Base-by-base conservation (phyloP, 2,888 invertebrate species). In the Philereme transversata region DNA sequence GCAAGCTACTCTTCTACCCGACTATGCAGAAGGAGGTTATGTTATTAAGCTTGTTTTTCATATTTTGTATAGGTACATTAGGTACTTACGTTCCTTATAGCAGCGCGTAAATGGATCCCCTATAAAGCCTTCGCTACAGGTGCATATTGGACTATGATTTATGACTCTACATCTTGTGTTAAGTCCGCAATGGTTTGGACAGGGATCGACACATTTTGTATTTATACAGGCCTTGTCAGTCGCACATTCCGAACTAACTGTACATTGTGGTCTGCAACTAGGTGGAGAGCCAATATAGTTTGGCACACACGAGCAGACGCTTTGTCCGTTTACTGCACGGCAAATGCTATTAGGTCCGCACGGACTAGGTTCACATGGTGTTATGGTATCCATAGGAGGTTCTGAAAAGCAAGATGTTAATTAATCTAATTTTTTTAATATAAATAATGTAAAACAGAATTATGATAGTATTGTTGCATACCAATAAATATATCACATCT, bases 91-190 rank as follows among this genome's bases (percentile, higher is more conserved):
- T 79, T 92, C 83, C 48, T 88, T 84, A 71, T 90, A 93, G 75
- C 96, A 96, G 72, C 94, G 93, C 40, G 93, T 93, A 73, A 95
- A 94, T n/a, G 96, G 95, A 86, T 96, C 95, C 11, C 96, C 96
- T 9, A 93, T 94, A 71, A 91, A 94, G 50, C 93, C 92, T 33
- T 83, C 72, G 11, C 88, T 90, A 78, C 97, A 97, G 52, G 94
- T 94, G 81, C 97, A 97, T 73, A 96, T 94, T 4, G 97, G 96
- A 79, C 95, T 96, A 77, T 97, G 97, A 79, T 96, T 96, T 61
- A 95, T 94, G 3, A 96, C 96, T 79, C 94, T 94, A 77, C 97
- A 97, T 44, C 93, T 88, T 4, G 95, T 92, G 73, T 95, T 94
- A 76, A 89, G 87, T 46, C 96, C 96, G 74, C 96, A 96, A 53